A percentile compares a stretch with the other conserved stretches of the same genome.
These are phyloP conservation scores for Gallinago media DNA, from an alignment of 2,113 vertebrate genomes.

Conservation along the genomic window DNA sequence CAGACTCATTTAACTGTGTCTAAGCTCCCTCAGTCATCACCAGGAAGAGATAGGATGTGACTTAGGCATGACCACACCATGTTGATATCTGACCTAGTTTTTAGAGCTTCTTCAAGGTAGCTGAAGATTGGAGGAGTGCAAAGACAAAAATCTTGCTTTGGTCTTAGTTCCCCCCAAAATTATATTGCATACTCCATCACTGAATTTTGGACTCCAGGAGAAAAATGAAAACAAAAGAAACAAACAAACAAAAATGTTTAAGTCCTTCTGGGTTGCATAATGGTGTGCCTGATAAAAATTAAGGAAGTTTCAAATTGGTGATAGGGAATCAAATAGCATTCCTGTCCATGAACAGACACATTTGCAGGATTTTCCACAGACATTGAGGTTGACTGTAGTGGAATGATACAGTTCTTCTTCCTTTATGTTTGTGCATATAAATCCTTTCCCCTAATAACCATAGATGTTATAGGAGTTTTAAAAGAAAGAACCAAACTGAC, in stretches of 20 bases:
- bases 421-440: background rate
- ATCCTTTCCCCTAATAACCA: background rate
- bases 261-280: background rate
- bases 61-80: background rate
- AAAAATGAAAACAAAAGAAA: background rate
- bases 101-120: background rate
- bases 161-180: background rate
- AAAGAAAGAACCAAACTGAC: background rate
- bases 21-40: background rate
- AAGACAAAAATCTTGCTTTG: constrained; percentile 22
- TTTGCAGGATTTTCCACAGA: background rate
- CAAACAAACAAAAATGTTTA: background rate
- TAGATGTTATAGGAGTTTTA: background rate
- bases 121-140: constrained; percentile 5
- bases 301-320: background rate
- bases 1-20: background rate
- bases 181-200: background rate
- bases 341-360: background rate
- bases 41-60: background rate
- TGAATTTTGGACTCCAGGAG: background rate
- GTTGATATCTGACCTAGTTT: background rate
- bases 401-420: background rate
- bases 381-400: accelerated
- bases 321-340: background rate
- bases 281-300: background rate